A percentile compares a stretch with the other conserved stretches of the same genome.
Conservation (phyloP, 2,113 vertebrate genomes). For the Cacatua alba region DNA sequence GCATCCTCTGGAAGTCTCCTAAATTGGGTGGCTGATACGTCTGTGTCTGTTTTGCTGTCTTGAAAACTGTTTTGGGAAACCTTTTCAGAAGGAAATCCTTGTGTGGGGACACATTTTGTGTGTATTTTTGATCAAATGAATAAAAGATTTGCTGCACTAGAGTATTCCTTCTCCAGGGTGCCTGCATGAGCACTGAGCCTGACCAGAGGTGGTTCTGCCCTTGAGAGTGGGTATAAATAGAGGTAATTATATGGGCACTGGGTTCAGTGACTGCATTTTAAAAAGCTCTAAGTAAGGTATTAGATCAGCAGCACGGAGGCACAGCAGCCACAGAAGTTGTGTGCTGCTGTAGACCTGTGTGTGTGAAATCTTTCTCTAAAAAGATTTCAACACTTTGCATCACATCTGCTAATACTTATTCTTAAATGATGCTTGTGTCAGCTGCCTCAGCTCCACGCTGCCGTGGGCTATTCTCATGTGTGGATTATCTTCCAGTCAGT, state of each 20-base stretch:
- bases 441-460: neutral
- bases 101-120: neutral
- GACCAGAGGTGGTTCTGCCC: neutral
- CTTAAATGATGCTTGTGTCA: neutral
- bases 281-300: neutral
- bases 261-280: neutral
- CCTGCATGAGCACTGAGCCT: neutral
- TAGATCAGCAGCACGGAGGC: neutral
- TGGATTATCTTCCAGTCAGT: neutral
- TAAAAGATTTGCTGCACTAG: neutral
- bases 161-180: neutral
- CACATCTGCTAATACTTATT: slow-evolving; percentile 17
- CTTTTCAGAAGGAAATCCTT: neutral
- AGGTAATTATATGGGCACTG: neutral
- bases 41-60: neutral
- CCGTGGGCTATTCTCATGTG: neutral
- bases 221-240: neutral
- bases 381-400: neutral
- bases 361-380: neutral
- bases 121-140: neutral
- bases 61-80: neutral
- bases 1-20: neutral
- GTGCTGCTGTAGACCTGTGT: neutral
- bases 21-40: neutral
- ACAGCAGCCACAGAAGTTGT: neutral